Evolutionary conservation across 2,888 invertebrate genomes (phyloP).

Genomic region (Acrocyrtus sp.): DNA sequence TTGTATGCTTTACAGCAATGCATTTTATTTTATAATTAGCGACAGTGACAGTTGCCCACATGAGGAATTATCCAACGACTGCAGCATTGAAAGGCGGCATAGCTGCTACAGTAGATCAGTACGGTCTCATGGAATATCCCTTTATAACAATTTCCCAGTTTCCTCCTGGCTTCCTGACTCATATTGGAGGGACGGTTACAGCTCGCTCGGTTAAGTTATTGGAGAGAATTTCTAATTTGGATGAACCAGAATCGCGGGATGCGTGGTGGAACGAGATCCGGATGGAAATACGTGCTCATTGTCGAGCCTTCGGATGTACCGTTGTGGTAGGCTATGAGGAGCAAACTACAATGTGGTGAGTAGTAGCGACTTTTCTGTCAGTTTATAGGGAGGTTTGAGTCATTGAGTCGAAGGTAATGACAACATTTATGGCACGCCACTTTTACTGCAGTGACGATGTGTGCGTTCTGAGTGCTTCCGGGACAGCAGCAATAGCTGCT

Average conservation of each 20-base stretch:
- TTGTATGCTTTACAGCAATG: not conserved
- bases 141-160: slow-evolving; percentile 92
- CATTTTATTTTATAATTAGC: slow-evolving; percentile 11
- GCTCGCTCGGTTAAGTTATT: slow-evolving; percentile 85
- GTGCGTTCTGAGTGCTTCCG: slow-evolving; percentile 91
- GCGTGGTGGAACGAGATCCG: slow-evolving; percentile 98
- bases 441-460: too few relatives aligned
- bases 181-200: slow-evolving; percentile 87
- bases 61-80: slow-evolving; percentile 29
- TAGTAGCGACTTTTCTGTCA: slow-evolving; percentile 20
- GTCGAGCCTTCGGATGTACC: slow-evolving; percentile 90
- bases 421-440: too few relatives aligned
- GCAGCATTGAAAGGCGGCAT: slow-evolving; percentile 44
- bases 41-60: too few relatives aligned
- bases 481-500: slow-evolving; percentile 85
- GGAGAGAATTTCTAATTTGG: slow-evolving; percentile 82
- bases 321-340: slow-evolving; percentile 95
- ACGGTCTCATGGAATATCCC: slow-evolving; percentile 94
- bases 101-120: slow-evolving; percentile 63
- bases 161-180: slow-evolving; percentile 87
- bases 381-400: too few relatives aligned
- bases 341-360: slow-evolving; percentile 89
- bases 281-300: slow-evolving; percentile 94
- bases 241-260: slow-evolving; percentile 91
- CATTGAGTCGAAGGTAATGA: too few relatives aligned